phyloP scores from a whole-genome alignment of 2,797 vertebrate genomes.

The Galagoides demidoff region DNA sequence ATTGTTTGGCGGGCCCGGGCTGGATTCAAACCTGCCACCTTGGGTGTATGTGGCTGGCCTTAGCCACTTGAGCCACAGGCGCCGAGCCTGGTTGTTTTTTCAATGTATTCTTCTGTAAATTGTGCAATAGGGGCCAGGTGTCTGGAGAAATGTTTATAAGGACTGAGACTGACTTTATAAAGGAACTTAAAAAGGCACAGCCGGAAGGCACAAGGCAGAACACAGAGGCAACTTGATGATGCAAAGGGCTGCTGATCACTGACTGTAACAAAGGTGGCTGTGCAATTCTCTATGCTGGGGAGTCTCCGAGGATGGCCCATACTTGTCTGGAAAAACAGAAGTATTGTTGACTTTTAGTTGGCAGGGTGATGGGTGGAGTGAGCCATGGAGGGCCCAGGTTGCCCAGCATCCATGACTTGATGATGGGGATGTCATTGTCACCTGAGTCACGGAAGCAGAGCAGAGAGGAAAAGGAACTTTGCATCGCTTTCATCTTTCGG shows the following conservation, averaged over 20 bases:
- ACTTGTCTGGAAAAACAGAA: background rate
- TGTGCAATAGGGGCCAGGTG: background rate
- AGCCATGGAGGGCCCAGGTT: background rate
- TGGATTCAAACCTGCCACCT: too few relatives aligned
- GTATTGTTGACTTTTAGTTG: background rate
- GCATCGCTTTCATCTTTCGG: constrained; percentile 21
- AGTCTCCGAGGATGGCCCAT: background rate
- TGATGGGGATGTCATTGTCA: background rate
- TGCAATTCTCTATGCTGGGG: background rate
- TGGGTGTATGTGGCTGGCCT: too few relatives aligned
- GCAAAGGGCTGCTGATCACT: background rate
- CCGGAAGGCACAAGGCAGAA: background rate
- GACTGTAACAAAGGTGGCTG: background rate
- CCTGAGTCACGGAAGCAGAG: background rate
- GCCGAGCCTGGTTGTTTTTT: too few relatives aligned
- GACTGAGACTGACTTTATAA: background rate
- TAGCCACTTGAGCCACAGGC: too few relatives aligned
- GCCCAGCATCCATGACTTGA: too few relatives aligned
- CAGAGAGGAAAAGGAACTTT: background rate
- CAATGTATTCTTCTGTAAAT: background rate
- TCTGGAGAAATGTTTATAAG: background rate
- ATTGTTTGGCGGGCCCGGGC: too few relatives aligned
- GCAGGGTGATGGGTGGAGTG: background rate
- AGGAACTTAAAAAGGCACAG: background rate
- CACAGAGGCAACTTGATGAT: background rate